These are phyloP conservation scores for Aleadryas rufinucha DNA, from an alignment of 2,113 vertebrate species.

Conservation along the genomic window DNA sequence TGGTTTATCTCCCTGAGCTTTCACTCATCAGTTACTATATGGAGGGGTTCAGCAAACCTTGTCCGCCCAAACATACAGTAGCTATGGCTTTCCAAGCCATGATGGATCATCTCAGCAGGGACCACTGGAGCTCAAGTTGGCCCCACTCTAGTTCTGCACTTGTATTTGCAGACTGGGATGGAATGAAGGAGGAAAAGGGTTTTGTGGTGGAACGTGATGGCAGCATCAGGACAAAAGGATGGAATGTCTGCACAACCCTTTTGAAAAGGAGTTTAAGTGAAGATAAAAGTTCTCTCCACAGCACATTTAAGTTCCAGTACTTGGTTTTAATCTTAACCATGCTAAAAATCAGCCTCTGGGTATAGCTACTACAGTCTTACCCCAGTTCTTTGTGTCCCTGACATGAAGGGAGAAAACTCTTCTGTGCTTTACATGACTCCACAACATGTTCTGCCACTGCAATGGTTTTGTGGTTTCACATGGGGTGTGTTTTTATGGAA, in stretches of 20 bases:
- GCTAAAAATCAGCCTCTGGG: background rate
- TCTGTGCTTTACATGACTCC: background rate
- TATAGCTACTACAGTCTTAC: background rate
- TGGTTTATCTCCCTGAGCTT: background rate
- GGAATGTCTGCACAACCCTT: background rate
- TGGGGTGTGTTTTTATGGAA: background rate
- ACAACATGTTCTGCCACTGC: background rate
- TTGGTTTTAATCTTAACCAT: background rate
- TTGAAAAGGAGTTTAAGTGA: background rate
- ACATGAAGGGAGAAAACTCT: background rate
- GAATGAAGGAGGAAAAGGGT: background rate
- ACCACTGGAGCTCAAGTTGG: background rate
- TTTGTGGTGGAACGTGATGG: background rate
- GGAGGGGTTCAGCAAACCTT: background rate
- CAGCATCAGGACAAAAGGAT: background rate
- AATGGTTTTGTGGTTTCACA: background rate
- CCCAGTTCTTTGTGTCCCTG: background rate
- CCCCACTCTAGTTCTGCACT: background rate
- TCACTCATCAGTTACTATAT: background rate
- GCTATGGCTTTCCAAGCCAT: background rate
- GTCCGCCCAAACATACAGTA: background rate
- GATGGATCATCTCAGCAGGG: background rate
- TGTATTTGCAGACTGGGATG: background rate
- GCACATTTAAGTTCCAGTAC: background rate
- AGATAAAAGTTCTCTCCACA: background rate